Conservation (phyloP, 2,113 vertebrate species). For the Prochilodus magdalenae region DNA sequence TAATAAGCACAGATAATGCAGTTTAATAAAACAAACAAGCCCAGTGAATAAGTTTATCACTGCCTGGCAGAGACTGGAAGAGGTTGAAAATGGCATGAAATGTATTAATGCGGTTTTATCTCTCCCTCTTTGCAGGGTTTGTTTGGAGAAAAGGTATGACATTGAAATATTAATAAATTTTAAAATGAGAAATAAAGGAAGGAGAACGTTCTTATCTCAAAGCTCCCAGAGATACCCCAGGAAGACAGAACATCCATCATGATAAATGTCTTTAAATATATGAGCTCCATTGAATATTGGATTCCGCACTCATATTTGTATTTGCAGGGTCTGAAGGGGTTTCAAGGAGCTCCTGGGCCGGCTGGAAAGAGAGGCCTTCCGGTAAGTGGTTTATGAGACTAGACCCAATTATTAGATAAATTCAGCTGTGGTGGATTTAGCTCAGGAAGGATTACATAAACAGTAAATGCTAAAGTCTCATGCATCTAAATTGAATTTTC, state of each 20-base stretch:
- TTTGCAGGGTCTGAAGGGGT: conserved; percentile 85
- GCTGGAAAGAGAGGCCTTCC: conserved; percentile 76
- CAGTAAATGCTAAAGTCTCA: not conserved
- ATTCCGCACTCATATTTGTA: conserved; percentile 12
- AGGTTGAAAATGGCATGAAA: conserved; percentile 32
- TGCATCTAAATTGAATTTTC: not conserved
- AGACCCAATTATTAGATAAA: not conserved
- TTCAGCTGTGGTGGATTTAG: not conserved
- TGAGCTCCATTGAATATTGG: not conserved
- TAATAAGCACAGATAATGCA: conserved; percentile 26
- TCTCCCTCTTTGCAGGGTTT: conserved; percentile 74
- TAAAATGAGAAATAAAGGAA: conserved; percentile 3
- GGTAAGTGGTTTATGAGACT: conserved; percentile 68
- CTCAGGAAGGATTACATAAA: too few species aligned
- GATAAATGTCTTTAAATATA: conserved; percentile 17
- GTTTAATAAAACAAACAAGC: conserved; percentile 29
- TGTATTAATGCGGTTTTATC: conserved; percentile 48
- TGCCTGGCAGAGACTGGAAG: not conserved
- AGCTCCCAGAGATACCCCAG: conserved; percentile 5
- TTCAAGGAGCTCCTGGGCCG: conserved; percentile 77
- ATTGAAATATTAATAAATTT: not conserved
- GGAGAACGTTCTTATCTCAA: not conserved
- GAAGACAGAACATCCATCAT: not conserved
- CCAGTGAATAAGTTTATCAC: conserved; percentile 21
- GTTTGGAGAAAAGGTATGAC: conserved; percentile 82